Percentiles rank a stretch among this genome's conserved stretches.
Evolutionary conservation across 2,797 vertebrate genomes (phyloP).

Genomic region (Sylvia borin): DNA sequence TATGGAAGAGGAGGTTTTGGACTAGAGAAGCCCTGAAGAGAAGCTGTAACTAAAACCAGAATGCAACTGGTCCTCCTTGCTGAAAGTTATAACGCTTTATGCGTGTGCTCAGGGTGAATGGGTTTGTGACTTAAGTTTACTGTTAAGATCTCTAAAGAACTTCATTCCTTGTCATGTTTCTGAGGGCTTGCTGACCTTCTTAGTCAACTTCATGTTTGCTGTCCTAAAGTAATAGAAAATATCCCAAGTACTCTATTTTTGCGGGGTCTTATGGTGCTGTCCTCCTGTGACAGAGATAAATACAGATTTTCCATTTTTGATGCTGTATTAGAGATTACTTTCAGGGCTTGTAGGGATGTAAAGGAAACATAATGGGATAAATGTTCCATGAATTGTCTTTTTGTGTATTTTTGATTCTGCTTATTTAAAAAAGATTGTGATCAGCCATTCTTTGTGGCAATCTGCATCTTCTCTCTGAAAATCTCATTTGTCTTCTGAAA

Average conservation of each 20-base stretch:
- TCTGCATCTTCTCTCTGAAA: not conserved
- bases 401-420: not conserved
- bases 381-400: not conserved
- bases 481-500: not conserved
- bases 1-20: not conserved
- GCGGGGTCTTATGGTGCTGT: rapidly evolving
- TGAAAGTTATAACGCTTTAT: not conserved
- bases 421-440: not conserved
- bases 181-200: not conserved
- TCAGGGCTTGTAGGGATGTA: not conserved
- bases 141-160: not conserved
- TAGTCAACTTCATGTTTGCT: not conserved
- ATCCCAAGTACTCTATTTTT: not conserved
- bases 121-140: not conserved
- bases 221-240: not conserved
- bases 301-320: not conserved
- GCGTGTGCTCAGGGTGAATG: not conserved
- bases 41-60: not conserved
- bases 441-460: not conserved
- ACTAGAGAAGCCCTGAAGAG: not conserved
- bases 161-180: not conserved
- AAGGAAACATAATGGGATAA: not conserved
- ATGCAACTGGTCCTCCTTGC: not conserved
- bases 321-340: not conserved
- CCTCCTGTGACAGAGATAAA: not conserved